These are phyloP conservation scores for Zaprionus gabonicus DNA, from an alignment of 1,140 invertebrate species.

Conservation along the genomic window DNA sequence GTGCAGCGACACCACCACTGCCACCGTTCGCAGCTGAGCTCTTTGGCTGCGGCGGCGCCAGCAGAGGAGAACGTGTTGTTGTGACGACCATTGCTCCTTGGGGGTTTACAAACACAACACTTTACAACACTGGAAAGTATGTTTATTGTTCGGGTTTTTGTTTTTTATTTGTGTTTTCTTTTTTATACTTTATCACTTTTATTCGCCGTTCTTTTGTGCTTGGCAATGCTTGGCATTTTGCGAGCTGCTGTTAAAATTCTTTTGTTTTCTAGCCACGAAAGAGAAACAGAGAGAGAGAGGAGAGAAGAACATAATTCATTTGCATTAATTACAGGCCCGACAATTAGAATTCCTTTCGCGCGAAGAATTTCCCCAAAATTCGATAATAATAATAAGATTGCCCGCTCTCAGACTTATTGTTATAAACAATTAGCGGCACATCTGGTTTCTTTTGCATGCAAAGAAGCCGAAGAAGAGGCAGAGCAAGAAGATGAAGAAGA, in stretches of 20 bases:
- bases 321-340: conserved; percentile 35
- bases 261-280: conserved; percentile 18
- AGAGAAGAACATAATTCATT: conserved; percentile 21
- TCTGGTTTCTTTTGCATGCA: conserved; percentile 39
- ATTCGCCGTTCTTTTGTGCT: conserved; percentile 25
- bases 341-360: conserved; percentile 32
- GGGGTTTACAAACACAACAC: neutral
- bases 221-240: conserved; percentile 37
- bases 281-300: neutral
- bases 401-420: conserved; percentile 25
- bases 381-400: conserved; percentile 18
- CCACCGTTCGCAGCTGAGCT: conserved; percentile 59
- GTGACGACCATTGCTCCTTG: conserved; percentile 67
- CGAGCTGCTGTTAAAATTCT: conserved; percentile 27
- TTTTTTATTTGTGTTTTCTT: conserved; percentile 6
- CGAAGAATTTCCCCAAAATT: conserved; percentile 26
- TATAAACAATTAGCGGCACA: conserved; percentile 54
- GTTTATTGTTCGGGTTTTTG: conserved; percentile 2
- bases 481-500: conserved; percentile 15
- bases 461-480: neutral
- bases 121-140: neutral
- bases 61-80: conserved; percentile 67
- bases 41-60: conserved; percentile 63
- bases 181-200: conserved; percentile 15
- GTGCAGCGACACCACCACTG: conserved; percentile 55